Evolutionary conservation across 2,888 invertebrate species (phyloP).

Genomic region (Acleris sparsana): DNA sequence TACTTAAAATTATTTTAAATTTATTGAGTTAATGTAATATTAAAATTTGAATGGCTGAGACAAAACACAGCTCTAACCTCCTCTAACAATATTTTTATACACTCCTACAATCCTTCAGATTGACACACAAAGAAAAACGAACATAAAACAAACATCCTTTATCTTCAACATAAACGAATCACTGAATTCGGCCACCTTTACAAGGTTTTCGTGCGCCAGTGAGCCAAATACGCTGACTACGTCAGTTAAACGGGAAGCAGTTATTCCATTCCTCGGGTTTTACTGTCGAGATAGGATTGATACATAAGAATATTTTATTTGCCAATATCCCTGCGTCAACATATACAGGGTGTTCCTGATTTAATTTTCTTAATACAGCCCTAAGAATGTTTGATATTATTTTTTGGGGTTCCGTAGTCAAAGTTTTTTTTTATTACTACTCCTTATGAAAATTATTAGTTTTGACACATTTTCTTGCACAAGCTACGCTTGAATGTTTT

Average conservation of each 20-base stretch:
- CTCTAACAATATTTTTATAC: not conserved
- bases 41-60: too few species aligned
- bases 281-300: conserved; percentile 3
- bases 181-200: not conserved
- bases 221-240: not conserved
- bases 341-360: not conserved
- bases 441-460: too few species aligned
- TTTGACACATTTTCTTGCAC: too few species aligned
- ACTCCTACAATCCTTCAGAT: not conserved
- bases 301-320: conserved; percentile 5
- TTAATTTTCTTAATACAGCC: too few species aligned
- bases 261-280: conserved; percentile 7
- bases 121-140: not conserved
- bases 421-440: too few species aligned
- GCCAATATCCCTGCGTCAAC: not conserved
- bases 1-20: too few species aligned
- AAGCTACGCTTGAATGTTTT: too few species aligned
- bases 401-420: too few species aligned
- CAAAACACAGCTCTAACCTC: too few species aligned
- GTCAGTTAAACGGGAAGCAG: not conserved
- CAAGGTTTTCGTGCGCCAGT: not conserved
- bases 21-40: too few species aligned
- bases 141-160: not conserved
- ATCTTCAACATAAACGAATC: not conserved
- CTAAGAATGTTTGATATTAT: too few species aligned